Conservation (phyloP, 2,888 invertebrate genomes). For the Orthosia incerta region DNA sequence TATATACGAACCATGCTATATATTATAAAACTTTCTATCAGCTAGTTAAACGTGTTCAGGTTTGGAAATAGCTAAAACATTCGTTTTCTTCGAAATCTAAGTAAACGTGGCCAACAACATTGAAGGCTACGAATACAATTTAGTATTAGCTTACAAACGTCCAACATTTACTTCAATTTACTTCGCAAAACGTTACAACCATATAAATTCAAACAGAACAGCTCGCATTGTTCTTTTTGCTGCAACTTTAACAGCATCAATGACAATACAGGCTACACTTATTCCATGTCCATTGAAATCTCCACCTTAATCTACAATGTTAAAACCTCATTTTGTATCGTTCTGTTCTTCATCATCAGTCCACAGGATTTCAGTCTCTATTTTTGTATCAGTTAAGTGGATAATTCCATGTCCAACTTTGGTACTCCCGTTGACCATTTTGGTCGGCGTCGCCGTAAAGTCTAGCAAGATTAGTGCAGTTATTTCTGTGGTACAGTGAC, state of each 20-base stretch:
- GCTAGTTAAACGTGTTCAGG: not conserved
- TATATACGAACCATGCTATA: not conserved
- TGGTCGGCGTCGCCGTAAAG: constrained; percentile 76
- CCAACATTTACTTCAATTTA: constrained; percentile 62
- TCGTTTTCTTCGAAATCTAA: constrained; percentile 20
- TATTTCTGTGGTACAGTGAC: constrained; percentile 78
- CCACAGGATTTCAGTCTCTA: constrained; percentile 52
- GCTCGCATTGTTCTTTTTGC: constrained; percentile 65
- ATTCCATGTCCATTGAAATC: constrained; percentile 26
- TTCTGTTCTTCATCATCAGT: not conserved
- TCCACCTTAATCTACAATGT: constrained; percentile 32
- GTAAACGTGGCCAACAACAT: constrained; percentile 22
- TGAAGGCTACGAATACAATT: constrained; percentile 44
- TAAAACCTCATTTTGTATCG: constrained; percentile 48
- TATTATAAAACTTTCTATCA: not conserved
- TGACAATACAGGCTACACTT: constrained; percentile 62
- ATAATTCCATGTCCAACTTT: constrained; percentile 53
- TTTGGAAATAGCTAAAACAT: constrained; percentile 16
- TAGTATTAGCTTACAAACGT: constrained; percentile 60
- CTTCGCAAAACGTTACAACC: constrained; percentile 58
- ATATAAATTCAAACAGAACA: constrained; percentile 59
- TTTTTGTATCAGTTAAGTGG: constrained; percentile 44
- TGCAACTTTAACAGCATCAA: constrained; percentile 65
- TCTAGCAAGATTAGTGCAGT: constrained; percentile 75
- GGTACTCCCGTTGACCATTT: constrained; percentile 72